phyloP scores from a whole-genome alignment of 2,888 invertebrate species.

The Mythimna lalbum region DNA sequence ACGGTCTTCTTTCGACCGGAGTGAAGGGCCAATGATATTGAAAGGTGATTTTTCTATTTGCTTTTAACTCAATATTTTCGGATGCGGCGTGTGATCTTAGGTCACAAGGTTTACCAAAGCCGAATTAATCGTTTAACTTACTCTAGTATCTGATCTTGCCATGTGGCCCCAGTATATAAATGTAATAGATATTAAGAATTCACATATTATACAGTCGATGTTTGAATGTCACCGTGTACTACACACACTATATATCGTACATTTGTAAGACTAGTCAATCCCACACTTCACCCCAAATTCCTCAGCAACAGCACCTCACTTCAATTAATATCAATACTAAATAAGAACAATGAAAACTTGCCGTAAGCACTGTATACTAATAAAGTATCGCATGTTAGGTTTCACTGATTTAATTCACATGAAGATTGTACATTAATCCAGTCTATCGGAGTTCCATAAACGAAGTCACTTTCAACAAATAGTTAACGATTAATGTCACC shows the following conservation, averaged over 20 bases:
- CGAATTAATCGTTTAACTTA: constrained; percentile 79
- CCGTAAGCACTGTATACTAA: constrained; percentile 42
- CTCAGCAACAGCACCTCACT: constrained; percentile 55
- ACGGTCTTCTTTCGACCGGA: constrained; percentile 64
- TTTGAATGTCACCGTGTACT: constrained; percentile 74
- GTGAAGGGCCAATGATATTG: constrained; percentile 70
- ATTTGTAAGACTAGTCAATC: constrained; percentile 56
- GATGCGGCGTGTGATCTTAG: constrained; percentile 69
- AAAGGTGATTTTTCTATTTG: constrained; percentile 66
- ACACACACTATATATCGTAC: constrained; percentile 66
- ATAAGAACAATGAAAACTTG: constrained; percentile 11
- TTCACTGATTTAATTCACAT: constrained; percentile 15
- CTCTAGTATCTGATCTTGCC: constrained; percentile 71
- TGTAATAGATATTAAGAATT: constrained; percentile 72
- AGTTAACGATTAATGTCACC: neutral
- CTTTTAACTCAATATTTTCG: constrained; percentile 74
- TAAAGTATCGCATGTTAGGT: constrained; percentile 36
- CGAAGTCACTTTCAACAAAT: constrained; percentile 14
- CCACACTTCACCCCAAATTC: constrained; percentile 62
- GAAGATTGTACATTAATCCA: neutral
- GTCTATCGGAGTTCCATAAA: neutral
- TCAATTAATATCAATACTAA: constrained; percentile 22
- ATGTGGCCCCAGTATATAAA: constrained; percentile 67
- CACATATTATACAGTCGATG: constrained; percentile 70
- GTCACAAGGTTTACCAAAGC: constrained; percentile 75